Base-by-base conservation (phyloP, 1,140 invertebrate species). In the Ruditapes philippinarum region DNA sequence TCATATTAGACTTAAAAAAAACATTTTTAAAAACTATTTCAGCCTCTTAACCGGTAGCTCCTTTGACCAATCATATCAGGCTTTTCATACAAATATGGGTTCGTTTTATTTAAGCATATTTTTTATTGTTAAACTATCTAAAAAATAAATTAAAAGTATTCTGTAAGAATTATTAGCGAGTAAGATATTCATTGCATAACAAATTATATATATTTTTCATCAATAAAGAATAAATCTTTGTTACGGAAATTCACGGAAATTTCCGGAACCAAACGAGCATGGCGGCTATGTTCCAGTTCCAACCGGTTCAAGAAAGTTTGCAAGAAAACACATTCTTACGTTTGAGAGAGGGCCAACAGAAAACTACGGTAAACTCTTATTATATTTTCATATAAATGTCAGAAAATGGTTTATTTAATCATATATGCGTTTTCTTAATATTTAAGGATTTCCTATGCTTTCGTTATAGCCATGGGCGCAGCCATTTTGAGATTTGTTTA, bases 231-330 rank as follows among this genome's bases (percentile, higher is more conserved):
- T n/a, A n/a, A 65, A n/a, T 57, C n/a, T 57, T 4, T 4, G 74
- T 87, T 83, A 80, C 94, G 93, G 84, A 91, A 89, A 68, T 83
- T 70, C 17, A 65, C 94, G 93, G 90, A 90, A 68, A 80, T 83
- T 40, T 51, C 93, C 91, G 91, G 81, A 74, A 65, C 40, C 85
- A 88, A 74, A 91, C 92, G 90, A 91, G 92, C 87, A 95, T 95
- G 95, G 94, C 93, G 94, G 93, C 90, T 92, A 88, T 92, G 91
- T 95, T 91, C 95, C 95, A 95, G 95, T 95, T 95, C 91, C 92
- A 95, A 95, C 95, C 95, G 95, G 95, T 95, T 94, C 90, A 51
- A 45, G 79, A 91, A 92, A 91, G 79, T 94, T 94, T 91, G 91
- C 51, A 38, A 74, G 84, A 86, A 86, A 57, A 92, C 92, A 92